Percentiles rank a stretch among this genome's conserved stretches.
These are phyloP conservation scores for Albula glossodonta DNA, from an alignment of 2,113 vertebrate species.

Conservation along the genomic window DNA sequence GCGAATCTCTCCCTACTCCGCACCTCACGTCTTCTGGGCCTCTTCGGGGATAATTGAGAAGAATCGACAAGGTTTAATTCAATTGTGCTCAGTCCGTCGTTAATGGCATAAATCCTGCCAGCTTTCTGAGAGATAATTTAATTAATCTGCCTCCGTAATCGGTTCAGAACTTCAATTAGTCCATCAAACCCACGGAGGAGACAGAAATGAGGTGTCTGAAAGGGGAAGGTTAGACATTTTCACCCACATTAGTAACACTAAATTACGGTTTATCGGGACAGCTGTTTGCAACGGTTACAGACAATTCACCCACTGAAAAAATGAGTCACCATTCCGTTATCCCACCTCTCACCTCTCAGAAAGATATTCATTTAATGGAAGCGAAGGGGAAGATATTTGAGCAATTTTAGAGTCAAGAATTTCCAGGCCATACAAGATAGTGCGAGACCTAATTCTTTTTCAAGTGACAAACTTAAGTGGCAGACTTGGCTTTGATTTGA, in stretches of 20 bases:
- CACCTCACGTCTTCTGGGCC: not conserved
- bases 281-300: not conserved
- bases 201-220: not conserved
- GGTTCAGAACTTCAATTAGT: conserved; percentile 69
- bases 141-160: conserved; percentile 67
- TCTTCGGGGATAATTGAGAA: conserved; percentile 41
- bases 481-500: no score
- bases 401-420: no score
- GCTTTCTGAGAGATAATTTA: conserved; percentile 64
- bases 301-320: not conserved
- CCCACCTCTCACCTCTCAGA: no score
- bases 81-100: conserved; percentile 49
- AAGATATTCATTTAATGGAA: no score
- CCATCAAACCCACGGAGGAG: conserved; percentile 12
- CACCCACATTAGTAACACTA: not conserved
- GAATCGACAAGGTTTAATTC: conserved; percentile 50
- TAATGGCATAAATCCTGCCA: conserved; percentile 62
- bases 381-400: no score
- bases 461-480: no score
- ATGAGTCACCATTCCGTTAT: not conserved
- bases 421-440: no score
- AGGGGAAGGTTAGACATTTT: not conserved
- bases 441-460: no score
- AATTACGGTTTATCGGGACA: not conserved
- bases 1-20: not conserved